phyloP scores from a whole-genome alignment of 2,797 vertebrate genomes.

The Helicolenus hilgendorfi region DNA sequence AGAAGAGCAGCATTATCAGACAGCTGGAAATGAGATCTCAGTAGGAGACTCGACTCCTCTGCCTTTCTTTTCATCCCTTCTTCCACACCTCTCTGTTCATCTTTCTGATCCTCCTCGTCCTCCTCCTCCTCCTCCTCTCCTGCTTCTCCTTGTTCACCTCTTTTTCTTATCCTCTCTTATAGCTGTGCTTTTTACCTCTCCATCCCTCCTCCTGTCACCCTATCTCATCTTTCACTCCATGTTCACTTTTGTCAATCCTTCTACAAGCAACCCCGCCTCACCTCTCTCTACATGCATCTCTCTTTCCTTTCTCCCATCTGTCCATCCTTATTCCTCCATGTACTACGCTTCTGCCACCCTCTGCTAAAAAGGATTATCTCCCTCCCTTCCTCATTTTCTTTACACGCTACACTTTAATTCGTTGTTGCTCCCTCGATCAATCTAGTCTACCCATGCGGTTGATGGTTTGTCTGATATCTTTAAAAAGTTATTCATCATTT shows the following conservation, averaged over 20 bases:
- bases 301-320: background rate
- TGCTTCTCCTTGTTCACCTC: slow-evolving; percentile 11
- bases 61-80: slow-evolving; percentile 60
- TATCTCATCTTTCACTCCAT: background rate
- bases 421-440: slow-evolving; percentile 10
- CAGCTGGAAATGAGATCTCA: slow-evolving; percentile 86
- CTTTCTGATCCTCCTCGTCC: slow-evolving; percentile 7
- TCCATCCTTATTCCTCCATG: slow-evolving; percentile 3
- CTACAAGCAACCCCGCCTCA: background rate
- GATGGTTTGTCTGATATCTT: too few relatives aligned
- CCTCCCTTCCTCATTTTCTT: background rate
- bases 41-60: slow-evolving; percentile 60
- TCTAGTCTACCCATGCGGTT: background rate
- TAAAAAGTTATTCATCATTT: too few relatives aligned
- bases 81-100: slow-evolving; percentile 46
- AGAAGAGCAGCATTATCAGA: slow-evolving; percentile 82
- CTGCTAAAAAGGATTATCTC: background rate
- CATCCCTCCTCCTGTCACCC: background rate
- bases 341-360: background rate
- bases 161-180: slow-evolving; percentile 3
- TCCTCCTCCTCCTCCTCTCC: background rate
- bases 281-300: slow-evolving; percentile 1
- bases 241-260: background rate
- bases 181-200: background rate
- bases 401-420: background rate